Evolutionary conservation across 1,140 invertebrate species (phyloP).

Genomic region (Heliconius eleuchia): DNA sequence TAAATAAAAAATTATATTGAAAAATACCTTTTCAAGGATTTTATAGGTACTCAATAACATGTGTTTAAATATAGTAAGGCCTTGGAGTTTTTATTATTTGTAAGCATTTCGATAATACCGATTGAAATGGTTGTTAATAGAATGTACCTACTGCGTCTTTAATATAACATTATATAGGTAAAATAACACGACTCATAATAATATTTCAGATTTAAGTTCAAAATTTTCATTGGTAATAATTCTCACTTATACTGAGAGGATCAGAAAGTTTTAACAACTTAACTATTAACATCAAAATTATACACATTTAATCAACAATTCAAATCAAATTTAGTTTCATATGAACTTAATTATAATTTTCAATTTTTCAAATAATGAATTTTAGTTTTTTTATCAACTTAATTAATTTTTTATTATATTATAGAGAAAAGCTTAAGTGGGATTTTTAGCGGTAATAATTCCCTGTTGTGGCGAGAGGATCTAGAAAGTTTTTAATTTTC

Average conservation of each 20-base stretch:
- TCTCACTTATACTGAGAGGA: not conserved
- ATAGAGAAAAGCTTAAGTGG: not conserved
- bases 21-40: constrained; percentile 4
- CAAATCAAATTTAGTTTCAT: not conserved
- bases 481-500: too few species aligned
- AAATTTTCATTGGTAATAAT: not conserved
- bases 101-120: not conserved
- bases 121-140: not conserved
- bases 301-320: too few species aligned
- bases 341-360: not conserved
- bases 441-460: too few species aligned
- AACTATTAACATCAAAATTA: not conserved
- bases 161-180: not conserved
- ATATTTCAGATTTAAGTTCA: not conserved
- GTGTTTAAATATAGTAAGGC: constrained; percentile 19
- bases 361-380: too few species aligned
- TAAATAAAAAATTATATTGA: too few species aligned
- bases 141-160: not conserved
- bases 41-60: not conserved
- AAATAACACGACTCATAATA: not conserved
- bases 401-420: not conserved
- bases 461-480: too few species aligned
- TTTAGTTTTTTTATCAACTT: not conserved
- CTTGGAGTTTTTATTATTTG: not conserved
- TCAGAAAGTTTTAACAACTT: not conserved